Evolutionary conservation across 2,888 invertebrate species (phyloP).

Genomic region (Rhingia campestris): DNA sequence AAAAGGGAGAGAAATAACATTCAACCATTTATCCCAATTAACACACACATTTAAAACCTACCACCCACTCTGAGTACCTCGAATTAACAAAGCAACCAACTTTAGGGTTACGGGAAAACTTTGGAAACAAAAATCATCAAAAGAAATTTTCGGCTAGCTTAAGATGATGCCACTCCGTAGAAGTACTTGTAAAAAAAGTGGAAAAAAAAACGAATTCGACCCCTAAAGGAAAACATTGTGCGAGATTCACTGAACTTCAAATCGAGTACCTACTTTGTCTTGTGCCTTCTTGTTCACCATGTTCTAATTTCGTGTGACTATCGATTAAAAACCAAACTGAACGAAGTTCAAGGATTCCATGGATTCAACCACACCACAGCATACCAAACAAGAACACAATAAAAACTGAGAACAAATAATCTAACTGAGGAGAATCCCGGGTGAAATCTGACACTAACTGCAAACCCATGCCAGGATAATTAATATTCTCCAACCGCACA

Average conservation of each 20-base stretch:
- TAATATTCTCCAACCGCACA: conserved; percentile 37
- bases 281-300: not conserved
- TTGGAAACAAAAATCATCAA: conserved; percentile 17
- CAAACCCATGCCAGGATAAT: conserved; percentile 43
- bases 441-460: conserved; percentile 39
- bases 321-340: conserved; percentile 43
- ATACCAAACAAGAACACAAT: not conserved
- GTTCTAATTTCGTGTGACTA: conserved; percentile 23
- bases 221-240: conserved; percentile 14
- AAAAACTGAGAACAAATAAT: not conserved
- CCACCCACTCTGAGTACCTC: not conserved
- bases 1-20: not conserved
- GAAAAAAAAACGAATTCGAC: conserved; percentile 4
- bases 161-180: not conserved
- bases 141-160: conserved; percentile 23
- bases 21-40: conserved; percentile 38
- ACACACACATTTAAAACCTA: not conserved
- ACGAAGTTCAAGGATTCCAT: conserved; percentile 56
- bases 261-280: not conserved
- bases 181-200: not conserved
- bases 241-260: conserved; percentile 27
- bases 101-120: not conserved
- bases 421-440: too few relatives aligned
- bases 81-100: not conserved
- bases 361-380: conserved; percentile 8